A percentile compares a stretch with the other conserved stretches of the same genome.
phyloP scores from a whole-genome alignment of 2,888 invertebrate species.

The Pseudococcus viburni region DNA sequence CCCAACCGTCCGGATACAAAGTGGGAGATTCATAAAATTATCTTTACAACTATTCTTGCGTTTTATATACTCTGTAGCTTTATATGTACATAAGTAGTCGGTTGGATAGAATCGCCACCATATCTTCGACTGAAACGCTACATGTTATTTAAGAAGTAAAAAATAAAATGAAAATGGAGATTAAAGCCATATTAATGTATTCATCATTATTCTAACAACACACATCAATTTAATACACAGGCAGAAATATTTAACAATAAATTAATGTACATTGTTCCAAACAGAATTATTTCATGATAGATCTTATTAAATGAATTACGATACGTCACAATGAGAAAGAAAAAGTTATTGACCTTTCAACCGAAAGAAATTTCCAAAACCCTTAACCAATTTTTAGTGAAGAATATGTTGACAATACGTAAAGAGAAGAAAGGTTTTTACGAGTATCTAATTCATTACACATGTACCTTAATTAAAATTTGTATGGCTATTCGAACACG shows the following conservation, averaged over 20 bases:
- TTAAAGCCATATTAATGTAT: constrained; percentile 43
- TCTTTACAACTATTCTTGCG: too few species aligned
- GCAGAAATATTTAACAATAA: constrained; percentile 32
- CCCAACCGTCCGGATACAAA: too few species aligned
- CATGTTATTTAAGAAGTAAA: background rate
- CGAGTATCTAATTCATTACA: constrained; percentile 46
- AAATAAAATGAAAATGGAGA: background rate
- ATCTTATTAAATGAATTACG: constrained; percentile 36
- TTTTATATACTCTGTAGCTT: too few species aligned
- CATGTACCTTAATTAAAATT: constrained; percentile 4
- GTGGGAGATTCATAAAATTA: too few species aligned
- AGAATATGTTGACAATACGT: background rate
- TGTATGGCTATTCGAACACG: constrained; percentile 51
- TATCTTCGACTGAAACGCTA: too few species aligned
- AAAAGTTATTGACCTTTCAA: constrained; percentile 24
- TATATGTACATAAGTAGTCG: too few species aligned
- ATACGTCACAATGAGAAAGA: constrained; percentile 18
- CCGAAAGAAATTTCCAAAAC: background rate
- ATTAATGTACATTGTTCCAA: constrained; percentile 49
- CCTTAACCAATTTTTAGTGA: background rate
- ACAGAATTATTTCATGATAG: constrained; percentile 28
- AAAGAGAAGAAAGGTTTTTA: constrained; percentile 3
- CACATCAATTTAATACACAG: constrained; percentile 55
- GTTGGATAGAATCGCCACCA: too few species aligned
- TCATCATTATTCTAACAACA: constrained; percentile 56